Conservation (phyloP, 2,113 vertebrate species). For the Trachemys scripta region DNA sequence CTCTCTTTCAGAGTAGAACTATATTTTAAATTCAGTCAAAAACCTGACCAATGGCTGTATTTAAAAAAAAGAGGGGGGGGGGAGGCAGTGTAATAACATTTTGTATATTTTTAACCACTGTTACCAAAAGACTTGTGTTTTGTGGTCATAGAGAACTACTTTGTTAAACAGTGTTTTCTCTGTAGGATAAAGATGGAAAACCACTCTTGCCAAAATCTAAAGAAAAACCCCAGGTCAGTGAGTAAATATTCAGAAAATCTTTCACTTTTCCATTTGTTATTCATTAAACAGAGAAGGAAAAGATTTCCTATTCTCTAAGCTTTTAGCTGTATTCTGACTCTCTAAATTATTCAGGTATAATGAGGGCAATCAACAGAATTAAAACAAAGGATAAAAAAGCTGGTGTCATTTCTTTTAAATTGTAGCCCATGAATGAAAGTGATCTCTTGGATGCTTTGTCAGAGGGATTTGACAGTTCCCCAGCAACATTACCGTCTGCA, state of each 20-base stretch:
- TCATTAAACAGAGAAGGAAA: neutral
- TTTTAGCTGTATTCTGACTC: neutral
- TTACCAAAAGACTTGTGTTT: neutral
- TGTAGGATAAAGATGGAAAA: constrained; percentile 81
- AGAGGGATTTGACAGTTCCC: constrained; percentile 70
- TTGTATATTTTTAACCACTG: neutral
- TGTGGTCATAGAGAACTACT: neutral
- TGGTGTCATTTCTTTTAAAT: neutral
- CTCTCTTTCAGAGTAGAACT: neutral
- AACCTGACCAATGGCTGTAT: neutral
- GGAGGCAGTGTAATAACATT: neutral
- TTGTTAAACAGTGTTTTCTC: neutral
- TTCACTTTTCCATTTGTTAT: neutral
- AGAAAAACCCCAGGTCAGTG: constrained; percentile 71
- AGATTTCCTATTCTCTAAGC: neutral
- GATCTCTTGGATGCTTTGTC: constrained; percentile 78
- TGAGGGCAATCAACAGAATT: neutral
- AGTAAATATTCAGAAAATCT: neutral
- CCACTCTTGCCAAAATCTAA: constrained; percentile 64
- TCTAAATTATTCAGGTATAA: neutral
- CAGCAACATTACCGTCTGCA: constrained; percentile 29
- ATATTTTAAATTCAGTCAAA: neutral
- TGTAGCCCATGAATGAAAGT: constrained; percentile 77
- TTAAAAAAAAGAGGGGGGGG: neutral
- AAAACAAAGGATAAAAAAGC: neutral